Evolutionary conservation across 1,140 invertebrate genomes (phyloP).

Genomic region (Drosophila tsacasi): DNA sequence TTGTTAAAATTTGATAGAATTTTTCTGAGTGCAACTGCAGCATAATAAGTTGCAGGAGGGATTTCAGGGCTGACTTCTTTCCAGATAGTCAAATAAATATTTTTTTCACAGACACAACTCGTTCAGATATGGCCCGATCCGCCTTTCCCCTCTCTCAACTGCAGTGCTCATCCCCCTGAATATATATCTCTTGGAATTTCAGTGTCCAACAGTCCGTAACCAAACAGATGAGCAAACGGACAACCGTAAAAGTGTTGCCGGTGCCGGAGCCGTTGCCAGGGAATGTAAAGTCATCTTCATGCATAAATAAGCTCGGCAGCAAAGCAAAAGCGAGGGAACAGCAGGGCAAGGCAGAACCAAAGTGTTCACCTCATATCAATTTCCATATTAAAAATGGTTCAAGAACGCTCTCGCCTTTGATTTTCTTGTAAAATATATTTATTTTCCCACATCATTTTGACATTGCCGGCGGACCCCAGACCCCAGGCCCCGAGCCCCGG

Average conservation of each 20-base stretch:
- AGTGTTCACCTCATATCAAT: constrained; percentile 70
- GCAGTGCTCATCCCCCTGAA: not conserved
- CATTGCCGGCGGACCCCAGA: constrained; percentile 13
- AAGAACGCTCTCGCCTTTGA: constrained; percentile 57
- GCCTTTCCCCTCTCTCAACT: not conserved
- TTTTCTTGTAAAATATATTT: constrained; percentile 52
- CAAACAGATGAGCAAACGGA: constrained; percentile 61
- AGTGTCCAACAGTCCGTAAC: constrained; percentile 73
- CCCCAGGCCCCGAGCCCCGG: not conserved
- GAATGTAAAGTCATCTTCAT: constrained; percentile 83
- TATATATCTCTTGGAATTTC: constrained; percentile 24
- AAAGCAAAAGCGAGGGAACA: constrained; percentile 17
- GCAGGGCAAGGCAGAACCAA: constrained; percentile 28
- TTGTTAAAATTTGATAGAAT: not conserved
- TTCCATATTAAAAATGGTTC: constrained; percentile 78
- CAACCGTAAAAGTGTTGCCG: constrained; percentile 81
- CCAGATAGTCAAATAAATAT: constrained; percentile 60
- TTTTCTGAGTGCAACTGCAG: constrained; percentile 6
- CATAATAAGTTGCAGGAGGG: constrained; percentile 39
- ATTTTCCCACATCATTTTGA: constrained; percentile 78
- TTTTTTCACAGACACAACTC: constrained; percentile 58
- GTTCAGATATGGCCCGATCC: constrained; percentile 15
- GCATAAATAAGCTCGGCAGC: constrained; percentile 73
- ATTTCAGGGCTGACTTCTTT: constrained; percentile 41
- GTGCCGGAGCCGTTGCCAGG: constrained; percentile 63